A percentile compares a stretch with the other conserved stretches of the same genome.
These are phyloP conservation scores for Spodoptera exigua DNA, from an alignment of 2,888 invertebrate genomes.

Conservation along the genomic window DNA sequence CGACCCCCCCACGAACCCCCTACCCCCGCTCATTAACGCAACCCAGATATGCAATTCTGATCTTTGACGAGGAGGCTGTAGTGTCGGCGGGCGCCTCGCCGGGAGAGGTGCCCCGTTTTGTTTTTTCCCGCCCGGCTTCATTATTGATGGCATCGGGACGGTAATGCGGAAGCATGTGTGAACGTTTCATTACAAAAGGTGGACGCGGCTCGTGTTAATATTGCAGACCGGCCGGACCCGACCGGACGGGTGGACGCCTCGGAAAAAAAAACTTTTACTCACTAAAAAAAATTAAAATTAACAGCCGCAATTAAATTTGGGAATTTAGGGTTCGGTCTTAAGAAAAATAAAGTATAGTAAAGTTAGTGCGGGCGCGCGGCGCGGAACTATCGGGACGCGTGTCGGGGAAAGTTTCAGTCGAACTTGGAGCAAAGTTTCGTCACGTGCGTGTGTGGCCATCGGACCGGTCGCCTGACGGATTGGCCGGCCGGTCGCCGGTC, in stretches of 20 bases:
- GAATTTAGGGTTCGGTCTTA: slow-evolving; percentile 63
- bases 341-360: slow-evolving; percentile 39
- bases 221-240: slow-evolving; percentile 88
- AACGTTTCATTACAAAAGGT: slow-evolving; percentile 90
- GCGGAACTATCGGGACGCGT: slow-evolving; percentile 75
- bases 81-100: slow-evolving; percentile 88
- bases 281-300: slow-evolving; percentile 70
- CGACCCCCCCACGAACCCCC: slow-evolving; percentile 83
- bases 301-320: slow-evolving; percentile 66
- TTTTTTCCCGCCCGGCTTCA: slow-evolving; percentile 90
- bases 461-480: slow-evolving; percentile 66
- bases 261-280: slow-evolving; percentile 75
- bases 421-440: slow-evolving; percentile 79
- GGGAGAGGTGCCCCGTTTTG: slow-evolving; percentile 88
- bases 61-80: slow-evolving; percentile 90
- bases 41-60: slow-evolving; percentile 92
- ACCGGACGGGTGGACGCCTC: slow-evolving; percentile 87
- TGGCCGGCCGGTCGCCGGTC: slow-evolving; percentile 70
- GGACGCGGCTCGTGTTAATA: slow-evolving; percentile 88
- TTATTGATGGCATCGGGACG: slow-evolving; percentile 89
- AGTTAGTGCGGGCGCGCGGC: slow-evolving; percentile 65
- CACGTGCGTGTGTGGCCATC: slow-evolving; percentile 83
- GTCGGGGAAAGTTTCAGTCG: slow-evolving; percentile 74
- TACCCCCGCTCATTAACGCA: slow-evolving; percentile 90
- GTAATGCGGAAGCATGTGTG: slow-evolving; percentile 90